Evolutionary conservation across 2,113 vertebrate genomes (phyloP), one percentile per base, ranked within the genome.

Genomic region (Noturus placidus): DNA sequence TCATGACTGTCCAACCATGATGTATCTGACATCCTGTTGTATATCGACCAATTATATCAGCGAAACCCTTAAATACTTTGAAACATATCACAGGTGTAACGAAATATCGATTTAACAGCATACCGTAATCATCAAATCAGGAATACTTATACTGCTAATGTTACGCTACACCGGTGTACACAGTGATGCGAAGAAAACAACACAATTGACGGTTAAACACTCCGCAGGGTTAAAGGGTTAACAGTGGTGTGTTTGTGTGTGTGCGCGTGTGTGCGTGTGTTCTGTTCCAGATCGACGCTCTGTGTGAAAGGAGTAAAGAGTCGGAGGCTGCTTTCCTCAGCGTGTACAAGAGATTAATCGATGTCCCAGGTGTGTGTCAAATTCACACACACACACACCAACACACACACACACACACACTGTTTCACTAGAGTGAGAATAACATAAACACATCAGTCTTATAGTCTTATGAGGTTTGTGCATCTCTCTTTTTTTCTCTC

Each of bases 321-420:
- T 97, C 97, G 38, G 97, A 98, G 94, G 96, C 97, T 87, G 97
- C 97, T 92, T 97, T 98, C 95, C 94, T 97, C 94, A 97, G 97
- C 90, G 97, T 98, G 92, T 97, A 98, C 93, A 98, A 98, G 92
- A 96, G 96, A 95, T 94, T 98, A 95, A 97, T 98, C 91, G 97
- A 97, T 91, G 96, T 97, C 91, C 97, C 97, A 96, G 97, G 97
- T 98, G 96, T 95, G 96, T 67, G 50, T 70, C 82, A 22, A 22
- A 42, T 63, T 13, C 83, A 82, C 72, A 83, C 78, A 50, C 70
- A 86, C 63, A 30, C 79, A 82, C 78, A 67, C 70, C 54, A 54
- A 86, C 46, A 85, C 30, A 33, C 52, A 57, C 72, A 69, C 88
- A 14, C 70, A 52, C 83, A 87, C 82, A 87, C 63, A 76, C 81